These are phyloP conservation scores for Melanotaenia duboulayi DNA, from an alignment of 2,113 vertebrate genomes.

Conservation along the genomic window DNA sequence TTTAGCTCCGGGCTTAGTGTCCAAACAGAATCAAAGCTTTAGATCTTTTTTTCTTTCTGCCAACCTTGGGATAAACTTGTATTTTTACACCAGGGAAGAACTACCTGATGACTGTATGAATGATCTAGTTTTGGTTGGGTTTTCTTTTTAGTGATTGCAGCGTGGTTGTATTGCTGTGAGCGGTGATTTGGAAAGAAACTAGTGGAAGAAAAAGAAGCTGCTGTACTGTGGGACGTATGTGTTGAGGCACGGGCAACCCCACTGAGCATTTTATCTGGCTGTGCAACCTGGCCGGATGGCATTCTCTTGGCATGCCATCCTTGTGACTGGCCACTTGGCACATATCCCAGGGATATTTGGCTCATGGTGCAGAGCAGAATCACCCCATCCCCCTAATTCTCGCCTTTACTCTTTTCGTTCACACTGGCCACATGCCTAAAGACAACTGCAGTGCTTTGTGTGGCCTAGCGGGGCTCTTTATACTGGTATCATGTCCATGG, in stretches of 20 bases:
- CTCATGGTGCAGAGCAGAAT: constrained; percentile 51
- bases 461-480: constrained; percentile 60
- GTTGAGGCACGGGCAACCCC: constrained; percentile 49
- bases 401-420: constrained; percentile 51
- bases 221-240: constrained; percentile 49
- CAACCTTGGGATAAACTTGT: constrained; percentile 24
- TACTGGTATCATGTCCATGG: constrained; percentile 51
- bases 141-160: constrained; percentile 5
- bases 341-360: constrained; percentile 73
- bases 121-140: not conserved
- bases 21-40: constrained; percentile 46
- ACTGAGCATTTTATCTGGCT: constrained; percentile 71
- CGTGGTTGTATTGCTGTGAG: not conserved
- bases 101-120: constrained; percentile 5
- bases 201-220: constrained; percentile 19
- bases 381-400: constrained; percentile 61
- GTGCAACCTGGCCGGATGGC: constrained; percentile 72
- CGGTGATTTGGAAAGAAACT: not conserved
- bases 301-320: constrained; percentile 60
- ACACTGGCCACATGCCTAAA: constrained; percentile 68
- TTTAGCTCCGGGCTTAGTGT: constrained; percentile 34
- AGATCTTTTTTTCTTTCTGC: constrained; percentile 4
- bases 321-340: constrained; percentile 66
- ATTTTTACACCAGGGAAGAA: constrained; percentile 34
- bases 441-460: constrained; percentile 73